Percentiles rank a stretch among this genome's conserved stretches.
Evolutionary conservation across 2,888 invertebrate genomes (phyloP).

Genomic region (Caenorhabditis doughertyi): DNA sequence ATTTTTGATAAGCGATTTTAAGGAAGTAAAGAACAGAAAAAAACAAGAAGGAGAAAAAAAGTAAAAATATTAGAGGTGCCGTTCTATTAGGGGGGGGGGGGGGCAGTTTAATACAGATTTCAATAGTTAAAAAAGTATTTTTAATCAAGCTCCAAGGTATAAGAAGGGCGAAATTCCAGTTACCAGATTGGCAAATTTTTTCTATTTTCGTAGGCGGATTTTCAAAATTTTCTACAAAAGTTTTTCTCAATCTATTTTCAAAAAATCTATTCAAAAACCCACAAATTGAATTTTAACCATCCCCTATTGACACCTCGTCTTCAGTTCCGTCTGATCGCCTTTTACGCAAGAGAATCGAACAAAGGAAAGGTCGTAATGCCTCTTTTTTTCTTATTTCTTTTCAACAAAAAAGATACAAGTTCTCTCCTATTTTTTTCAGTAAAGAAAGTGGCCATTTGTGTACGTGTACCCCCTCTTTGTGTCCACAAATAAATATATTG

Average conservation of each 20-base stretch:
- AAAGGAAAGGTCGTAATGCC: slow-evolving; percentile 35
- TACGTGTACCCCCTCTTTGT: not conserved
- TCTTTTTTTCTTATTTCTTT: not conserved
- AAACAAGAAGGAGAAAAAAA: no score
- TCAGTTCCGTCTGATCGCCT: slow-evolving; percentile 36
- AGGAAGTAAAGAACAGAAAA: no score
- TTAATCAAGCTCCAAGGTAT: no score
- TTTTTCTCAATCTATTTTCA: not conserved
- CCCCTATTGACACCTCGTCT: slow-evolving; percentile 11
- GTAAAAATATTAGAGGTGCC: no score
- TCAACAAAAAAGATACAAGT: slow-evolving; percentile 45
- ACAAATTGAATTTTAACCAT: not conserved
- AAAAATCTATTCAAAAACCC: not conserved
- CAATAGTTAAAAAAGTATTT: no score
- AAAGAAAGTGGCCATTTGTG: slow-evolving; percentile 28
- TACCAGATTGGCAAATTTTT: no score
- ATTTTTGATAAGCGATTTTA: no score
- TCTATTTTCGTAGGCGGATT: no score
- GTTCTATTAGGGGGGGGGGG: no score
- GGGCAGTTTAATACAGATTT: no score
- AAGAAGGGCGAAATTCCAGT: no score
- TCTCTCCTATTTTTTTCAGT: no score
- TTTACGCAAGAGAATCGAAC: not conserved
- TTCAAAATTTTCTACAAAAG: not conserved
- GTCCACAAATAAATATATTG: slow-evolving; percentile 39